Evolutionary conservation across 1,140 invertebrate genomes (phyloP), one percentile per base, ranked within the genome.

Genomic region (Caenorhabditis latens): DNA sequence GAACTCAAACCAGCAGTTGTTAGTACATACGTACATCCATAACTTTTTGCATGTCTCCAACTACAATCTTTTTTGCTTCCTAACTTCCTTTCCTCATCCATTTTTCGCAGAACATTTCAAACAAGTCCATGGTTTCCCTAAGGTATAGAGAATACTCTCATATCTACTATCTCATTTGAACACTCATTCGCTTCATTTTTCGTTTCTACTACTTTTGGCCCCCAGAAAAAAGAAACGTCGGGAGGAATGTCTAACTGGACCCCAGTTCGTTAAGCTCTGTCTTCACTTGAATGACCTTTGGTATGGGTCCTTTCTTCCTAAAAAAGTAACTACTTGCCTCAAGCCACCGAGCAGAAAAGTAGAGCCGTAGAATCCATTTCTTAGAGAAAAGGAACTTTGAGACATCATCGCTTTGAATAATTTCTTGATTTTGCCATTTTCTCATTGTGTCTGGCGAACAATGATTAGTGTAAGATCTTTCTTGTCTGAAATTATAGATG

Each of bases 211-310:
- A n/a, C n/a, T 65, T 65, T 32, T 40, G 21, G 8, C 32, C 40
- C 32, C 2, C 32, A 4, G 32, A 40, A 63, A 40, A 32, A 63
- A 32, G 19, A 67, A 40, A 43, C 14, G 50, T 9, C 9, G 50
- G 65, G 42, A 67, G 40, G 40, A 71, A 46, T 19, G 65, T 46
- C 40, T 71, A 43, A 46, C 61, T 65, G 40, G 61, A 65, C 40
- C 65, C 65, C 21, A 46, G 65, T 71, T 71, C 65, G 65, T 71
- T 71, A 71, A 71, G 65, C 65, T 71, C 65, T 71, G 65, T 46
- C 65, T 71, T 71, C 65, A 71, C 65, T 71, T 71, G 13, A 71
- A 71, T 71, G 65, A 71, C 65, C 65, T 71, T 71, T 71, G 65
- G 65, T 3, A 61, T n/a, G 32, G 40, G 24, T 16, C 21, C 9